Conservation (phyloP, 2,888 invertebrate genomes). For the Biston betularia region DNA sequence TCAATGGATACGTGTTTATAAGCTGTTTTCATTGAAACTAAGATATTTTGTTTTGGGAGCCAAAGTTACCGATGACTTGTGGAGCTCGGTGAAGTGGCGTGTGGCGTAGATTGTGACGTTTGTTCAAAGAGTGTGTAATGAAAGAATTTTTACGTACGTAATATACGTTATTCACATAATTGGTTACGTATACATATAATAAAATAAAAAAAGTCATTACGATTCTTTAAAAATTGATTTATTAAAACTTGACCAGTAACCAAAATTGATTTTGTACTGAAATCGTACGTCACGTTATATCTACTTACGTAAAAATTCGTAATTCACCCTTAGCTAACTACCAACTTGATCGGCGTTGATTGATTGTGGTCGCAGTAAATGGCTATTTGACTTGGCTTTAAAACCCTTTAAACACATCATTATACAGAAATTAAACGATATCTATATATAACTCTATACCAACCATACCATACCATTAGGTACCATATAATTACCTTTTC, state of each 20-base stretch:
- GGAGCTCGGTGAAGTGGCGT: constrained; percentile 26
- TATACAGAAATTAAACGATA: too few species aligned
- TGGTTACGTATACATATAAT: neutral
- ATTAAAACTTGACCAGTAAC: too few species aligned
- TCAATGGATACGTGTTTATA: constrained; percentile 77
- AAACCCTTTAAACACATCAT: too few species aligned
- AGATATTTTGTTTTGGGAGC: constrained; percentile 58
- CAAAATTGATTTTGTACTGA: neutral
- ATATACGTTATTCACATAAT: neutral
- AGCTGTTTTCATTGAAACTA: constrained; percentile 70
- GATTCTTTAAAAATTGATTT: too few species aligned
- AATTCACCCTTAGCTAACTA: neutral
- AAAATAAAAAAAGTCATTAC: too few species aligned
- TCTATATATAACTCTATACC: too few species aligned
- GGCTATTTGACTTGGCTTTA: too few species aligned
- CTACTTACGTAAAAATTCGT: neutral
- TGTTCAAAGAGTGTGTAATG: constrained; percentile 15
- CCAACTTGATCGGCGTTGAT: neutral
- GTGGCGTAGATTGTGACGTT: constrained; percentile 28
- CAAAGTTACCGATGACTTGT: constrained; percentile 48
- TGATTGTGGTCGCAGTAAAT: neutral
- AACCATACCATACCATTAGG: too few species aligned
- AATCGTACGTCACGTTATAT: neutral
- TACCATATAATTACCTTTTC: too few species aligned
- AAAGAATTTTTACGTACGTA: constrained; percentile 2